Evolutionary conservation across 2,888 invertebrate genomes (phyloP).

Genomic region (Morpho deidamia): DNA sequence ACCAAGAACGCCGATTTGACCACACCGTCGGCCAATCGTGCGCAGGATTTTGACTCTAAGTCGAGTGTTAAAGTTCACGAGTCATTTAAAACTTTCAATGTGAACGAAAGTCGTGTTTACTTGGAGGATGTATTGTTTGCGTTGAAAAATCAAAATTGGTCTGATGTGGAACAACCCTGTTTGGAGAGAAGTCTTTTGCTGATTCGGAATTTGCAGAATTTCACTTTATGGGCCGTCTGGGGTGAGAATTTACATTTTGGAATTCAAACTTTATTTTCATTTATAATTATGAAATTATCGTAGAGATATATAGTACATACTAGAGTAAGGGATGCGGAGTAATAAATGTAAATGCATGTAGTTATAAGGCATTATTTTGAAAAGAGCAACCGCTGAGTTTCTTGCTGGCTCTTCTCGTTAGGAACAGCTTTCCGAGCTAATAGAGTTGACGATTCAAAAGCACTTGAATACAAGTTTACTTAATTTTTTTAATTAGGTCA

Average conservation of each 20-base stretch:
- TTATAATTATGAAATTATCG: background rate
- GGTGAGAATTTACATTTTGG: constrained; percentile 48
- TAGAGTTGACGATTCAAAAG: too few relatives aligned
- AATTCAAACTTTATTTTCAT: background rate
- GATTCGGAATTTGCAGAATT: constrained; percentile 62
- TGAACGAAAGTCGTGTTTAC: constrained; percentile 43
- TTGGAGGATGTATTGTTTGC: constrained; percentile 60
- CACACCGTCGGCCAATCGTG: constrained; percentile 7
- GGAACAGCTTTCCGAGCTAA: too few relatives aligned
- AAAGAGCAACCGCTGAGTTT: too few relatives aligned
- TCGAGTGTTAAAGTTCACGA: constrained; percentile 27
- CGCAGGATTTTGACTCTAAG: constrained; percentile 13
- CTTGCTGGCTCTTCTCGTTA: too few relatives aligned
- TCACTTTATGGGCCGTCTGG: constrained; percentile 78
- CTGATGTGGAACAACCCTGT: constrained; percentile 49
- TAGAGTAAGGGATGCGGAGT: too few relatives aligned
- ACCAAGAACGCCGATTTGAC: constrained; percentile 20
- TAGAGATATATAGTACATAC: too few relatives aligned
- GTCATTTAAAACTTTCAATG: constrained; percentile 26
- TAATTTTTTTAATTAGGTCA: too few relatives aligned
- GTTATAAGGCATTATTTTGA: too few relatives aligned
- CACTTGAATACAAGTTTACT: too few relatives aligned
- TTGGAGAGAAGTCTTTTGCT: constrained; percentile 50
- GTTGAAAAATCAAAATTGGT: constrained; percentile 57
- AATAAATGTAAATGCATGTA: too few relatives aligned